Base-by-base conservation (phyloP, 2,797 vertebrate species). In the Ptychadena robeensis region DNA sequence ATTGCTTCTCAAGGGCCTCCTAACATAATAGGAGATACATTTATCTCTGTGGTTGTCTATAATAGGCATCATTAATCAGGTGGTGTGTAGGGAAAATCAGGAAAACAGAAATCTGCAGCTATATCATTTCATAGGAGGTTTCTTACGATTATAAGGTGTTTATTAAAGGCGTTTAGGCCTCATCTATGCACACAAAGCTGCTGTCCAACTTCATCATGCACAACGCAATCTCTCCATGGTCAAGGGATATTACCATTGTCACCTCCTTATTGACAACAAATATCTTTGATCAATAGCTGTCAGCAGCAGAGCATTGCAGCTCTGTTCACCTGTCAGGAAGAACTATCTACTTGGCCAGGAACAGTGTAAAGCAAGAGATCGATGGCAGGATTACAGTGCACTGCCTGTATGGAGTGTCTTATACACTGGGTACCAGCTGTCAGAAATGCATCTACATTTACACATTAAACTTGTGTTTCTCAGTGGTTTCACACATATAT, bases 261-360 rank as follows among this genome's bases (percentile, higher is more conserved):
- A 80, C 82, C 76, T 25, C 53, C 71, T 75, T 84, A 84, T 84
- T 80, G 76, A 84, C 82, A 84, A 80, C 77, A 84, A 84, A 84
- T 80, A 84, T 84, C 77, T 80, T 80, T 84, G 82, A 80, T 84
- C 77, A 84, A 84, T 84, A 84, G 59, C 76, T 84, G 82, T 84
- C 76, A 84, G 76, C 82, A 80, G 48, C 35, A 28, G 76, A 84
- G 70, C 75, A 30, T 70, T 57, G n/a, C 71, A 34, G 77, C 77
- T 80, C 70, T 84, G 77, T 75, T 80, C 82, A 80, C 77, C 82
- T 84, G 77, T 84, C 82, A 84, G 70, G 44, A 84, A 84, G 71
- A 84, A 80, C 82, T 79, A 84, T 79, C 82, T 84, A 69, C 76
- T 84, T 74, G 69, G 76, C 82, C 70, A 73, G 64, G 34, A 80